Conservation (phyloP, 2,888 invertebrate genomes). For the Drosophila subsilvestris region DNA sequence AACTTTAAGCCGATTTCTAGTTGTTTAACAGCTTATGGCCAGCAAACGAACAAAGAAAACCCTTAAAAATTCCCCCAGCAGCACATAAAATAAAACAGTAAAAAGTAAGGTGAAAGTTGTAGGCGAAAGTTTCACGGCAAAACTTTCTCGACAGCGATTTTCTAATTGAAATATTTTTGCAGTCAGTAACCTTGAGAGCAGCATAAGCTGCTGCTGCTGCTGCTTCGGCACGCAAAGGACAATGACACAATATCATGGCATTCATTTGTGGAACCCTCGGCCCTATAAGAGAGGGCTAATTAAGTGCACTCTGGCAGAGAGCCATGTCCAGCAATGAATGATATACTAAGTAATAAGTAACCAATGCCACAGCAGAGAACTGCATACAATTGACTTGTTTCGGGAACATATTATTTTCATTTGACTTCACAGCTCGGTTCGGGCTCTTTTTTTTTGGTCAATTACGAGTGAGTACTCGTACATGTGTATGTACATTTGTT, state of each 20-base stretch:
- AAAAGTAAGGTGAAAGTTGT: conserved; percentile 20
- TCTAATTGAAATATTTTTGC: conserved; percentile 19
- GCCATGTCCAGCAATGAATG: not conserved
- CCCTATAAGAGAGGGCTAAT: conserved; percentile 5
- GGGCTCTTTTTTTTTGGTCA: conserved; percentile 7
- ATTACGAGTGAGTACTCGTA: conserved; percentile 2
- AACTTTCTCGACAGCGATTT: conserved; percentile 9
- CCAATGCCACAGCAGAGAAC: not conserved
- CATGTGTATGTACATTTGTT: conserved; percentile 6
- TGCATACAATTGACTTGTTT: not conserved
- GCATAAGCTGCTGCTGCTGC: not conserved
- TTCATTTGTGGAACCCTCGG: not conserved
- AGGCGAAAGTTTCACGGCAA: conserved; percentile 13
- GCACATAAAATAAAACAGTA: not conserved
- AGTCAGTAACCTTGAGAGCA: not conserved
- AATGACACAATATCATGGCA: not conserved
- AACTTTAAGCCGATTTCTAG: conserved; percentile 16
- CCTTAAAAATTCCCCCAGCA: conserved; percentile 1
- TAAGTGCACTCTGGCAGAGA: conserved; percentile 10
- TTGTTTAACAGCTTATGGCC: conserved; percentile 8
- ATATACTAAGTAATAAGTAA: not conserved
- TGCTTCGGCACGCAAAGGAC: not conserved
- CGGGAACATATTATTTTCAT: not conserved
- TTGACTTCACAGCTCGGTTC: not conserved
- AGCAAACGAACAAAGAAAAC: conserved; percentile 1